Conservation (phyloP, 2,797 vertebrate species). For the Aythya fuligula region DNA sequence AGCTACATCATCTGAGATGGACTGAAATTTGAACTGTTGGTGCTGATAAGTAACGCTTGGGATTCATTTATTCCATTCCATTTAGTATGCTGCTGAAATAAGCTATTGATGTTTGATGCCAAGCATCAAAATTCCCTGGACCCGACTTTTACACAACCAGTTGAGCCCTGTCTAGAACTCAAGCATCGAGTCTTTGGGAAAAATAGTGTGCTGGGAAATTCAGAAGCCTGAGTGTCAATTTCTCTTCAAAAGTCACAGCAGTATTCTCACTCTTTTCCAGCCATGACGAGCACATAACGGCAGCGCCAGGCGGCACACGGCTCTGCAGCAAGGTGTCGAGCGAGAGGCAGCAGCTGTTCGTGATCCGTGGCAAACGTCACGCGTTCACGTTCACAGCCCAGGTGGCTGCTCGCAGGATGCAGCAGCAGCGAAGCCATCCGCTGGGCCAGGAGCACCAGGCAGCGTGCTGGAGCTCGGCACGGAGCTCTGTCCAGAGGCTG, state of each 20-base stretch:
- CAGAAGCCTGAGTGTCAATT: background rate
- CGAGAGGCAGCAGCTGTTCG: background rate
- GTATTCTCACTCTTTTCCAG: background rate
- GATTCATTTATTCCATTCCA: background rate
- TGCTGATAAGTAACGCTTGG: background rate
- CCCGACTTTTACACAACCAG: background rate
- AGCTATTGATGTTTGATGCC: background rate
- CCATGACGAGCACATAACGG: background rate
- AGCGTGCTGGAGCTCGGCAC: fast-evolving
- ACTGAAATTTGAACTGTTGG: background rate
- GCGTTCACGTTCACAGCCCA: background rate
- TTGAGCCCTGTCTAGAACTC: background rate
- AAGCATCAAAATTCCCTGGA: background rate
- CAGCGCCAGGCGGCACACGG: background rate
- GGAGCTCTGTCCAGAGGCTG: background rate
- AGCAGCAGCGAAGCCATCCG: background rate
- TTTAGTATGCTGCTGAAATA: background rate
- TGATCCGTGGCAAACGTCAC: background rate
- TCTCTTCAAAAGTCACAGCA: no score
- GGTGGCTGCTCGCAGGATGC: background rate
- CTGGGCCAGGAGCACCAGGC: fast-evolving
- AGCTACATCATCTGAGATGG: background rate
- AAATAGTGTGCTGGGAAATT: background rate
- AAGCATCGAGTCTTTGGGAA: background rate
- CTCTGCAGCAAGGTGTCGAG: background rate